Conservation (phyloP, 2,888 invertebrate species). For the Neelides folsomi region DNA sequence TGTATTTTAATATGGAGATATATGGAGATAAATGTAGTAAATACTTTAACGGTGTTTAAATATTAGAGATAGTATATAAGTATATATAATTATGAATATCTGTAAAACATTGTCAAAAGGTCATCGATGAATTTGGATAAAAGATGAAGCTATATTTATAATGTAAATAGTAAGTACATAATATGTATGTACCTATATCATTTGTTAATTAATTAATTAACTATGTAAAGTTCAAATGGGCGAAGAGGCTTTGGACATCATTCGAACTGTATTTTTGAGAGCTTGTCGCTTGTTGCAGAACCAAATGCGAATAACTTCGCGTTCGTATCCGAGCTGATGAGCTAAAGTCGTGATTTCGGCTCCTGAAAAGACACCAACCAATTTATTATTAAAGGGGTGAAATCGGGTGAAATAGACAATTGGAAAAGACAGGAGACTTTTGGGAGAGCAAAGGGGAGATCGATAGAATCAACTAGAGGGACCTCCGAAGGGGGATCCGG, state of each 20-base stretch:
- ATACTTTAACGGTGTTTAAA: too few relatives aligned
- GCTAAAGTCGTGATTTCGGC: slow-evolving; percentile 93
- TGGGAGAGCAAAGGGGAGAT: not conserved
- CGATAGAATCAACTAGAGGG: not conserved
- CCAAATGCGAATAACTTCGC: slow-evolving; percentile 97
- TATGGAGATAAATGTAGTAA: too few relatives aligned
- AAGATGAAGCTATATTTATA: not conserved
- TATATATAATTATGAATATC: too few relatives aligned
- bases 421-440: not conserved
- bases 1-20: too few relatives aligned
- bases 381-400: not conserved
- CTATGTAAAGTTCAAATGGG: slow-evolving; percentile 17
- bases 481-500: not conserved
- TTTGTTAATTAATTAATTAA: not conserved
- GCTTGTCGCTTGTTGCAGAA: slow-evolving; percentile 98
- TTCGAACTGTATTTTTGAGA: slow-evolving; percentile 88
- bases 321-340: slow-evolving; percentile 87
- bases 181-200: too few relatives aligned
- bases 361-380: slow-evolving; percentile 47
- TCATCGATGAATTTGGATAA: too few relatives aligned
- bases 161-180: not conserved
- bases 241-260: slow-evolving; percentile 59
- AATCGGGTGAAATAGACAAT: not conserved
- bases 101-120: too few relatives aligned
- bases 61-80: too few relatives aligned